phyloP scores from a whole-genome alignment of 2,888 invertebrate genomes.

The Oeneis ivallda region DNA sequence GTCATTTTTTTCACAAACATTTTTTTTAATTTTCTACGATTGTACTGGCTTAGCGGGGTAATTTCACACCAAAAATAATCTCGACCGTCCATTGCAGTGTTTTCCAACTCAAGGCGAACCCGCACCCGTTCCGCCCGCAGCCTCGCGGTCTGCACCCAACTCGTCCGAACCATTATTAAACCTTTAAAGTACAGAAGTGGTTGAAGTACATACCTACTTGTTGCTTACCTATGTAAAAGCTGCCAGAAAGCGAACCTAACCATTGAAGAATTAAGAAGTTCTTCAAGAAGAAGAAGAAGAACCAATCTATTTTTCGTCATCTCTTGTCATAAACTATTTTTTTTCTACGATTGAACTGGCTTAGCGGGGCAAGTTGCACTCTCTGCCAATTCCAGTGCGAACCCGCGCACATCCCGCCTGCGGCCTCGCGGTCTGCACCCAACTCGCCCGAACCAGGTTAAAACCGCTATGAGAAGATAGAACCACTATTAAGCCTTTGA shows the following conservation, averaged over 20 bases:
- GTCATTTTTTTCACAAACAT: too few species aligned
- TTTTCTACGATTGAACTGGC: too few species aligned
- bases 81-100: slow-evolving; percentile 71
- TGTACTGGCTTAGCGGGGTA: too few species aligned
- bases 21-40: too few species aligned
- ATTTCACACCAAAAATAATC: slow-evolving; percentile 70
- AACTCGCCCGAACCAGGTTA: slow-evolving; percentile 55
- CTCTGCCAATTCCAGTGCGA: slow-evolving; percentile 71
- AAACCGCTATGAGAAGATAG: slow-evolving; percentile 27
- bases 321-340: too few species aligned
- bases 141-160: slow-evolving; percentile 36
- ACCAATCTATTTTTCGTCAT: too few species aligned
- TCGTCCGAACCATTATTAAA: slow-evolving; percentile 41
- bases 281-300: too few species aligned
- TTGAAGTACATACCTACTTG: background rate
- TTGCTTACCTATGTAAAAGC: background rate
- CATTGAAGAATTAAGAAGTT: too few species aligned
- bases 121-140: slow-evolving; percentile 45
- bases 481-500: background rate
- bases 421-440: slow-evolving; percentile 37
- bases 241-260: background rate
- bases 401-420: slow-evolving; percentile 50
- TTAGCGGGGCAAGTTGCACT: too few species aligned
- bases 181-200: too few species aligned
- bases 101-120: slow-evolving; percentile 68